phyloP scores from a whole-genome alignment of 2,797 vertebrate species.

The Cossypha caffra region DNA sequence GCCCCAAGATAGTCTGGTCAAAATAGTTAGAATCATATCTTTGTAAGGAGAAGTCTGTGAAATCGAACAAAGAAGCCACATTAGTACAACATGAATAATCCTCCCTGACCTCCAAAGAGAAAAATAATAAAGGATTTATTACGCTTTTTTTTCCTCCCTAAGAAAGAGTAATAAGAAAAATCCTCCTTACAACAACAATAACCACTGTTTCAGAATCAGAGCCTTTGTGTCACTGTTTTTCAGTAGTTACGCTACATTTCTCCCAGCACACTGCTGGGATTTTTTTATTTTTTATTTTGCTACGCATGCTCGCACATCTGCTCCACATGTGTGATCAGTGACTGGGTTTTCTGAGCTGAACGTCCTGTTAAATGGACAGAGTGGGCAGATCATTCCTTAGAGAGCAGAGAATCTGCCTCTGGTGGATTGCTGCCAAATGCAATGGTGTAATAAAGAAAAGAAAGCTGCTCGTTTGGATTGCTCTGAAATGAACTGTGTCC shows the following conservation, averaged over 20 bases:
- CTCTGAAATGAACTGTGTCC: constrained; percentile 83
- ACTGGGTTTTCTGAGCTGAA: constrained; percentile 76
- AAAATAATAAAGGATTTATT: constrained; percentile 67
- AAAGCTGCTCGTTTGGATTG: constrained; percentile 78
- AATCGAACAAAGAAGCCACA: constrained; percentile 59
- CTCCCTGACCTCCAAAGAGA: constrained; percentile 40
- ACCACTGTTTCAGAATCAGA: constrained; percentile 67
- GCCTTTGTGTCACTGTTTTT: constrained; percentile 73
- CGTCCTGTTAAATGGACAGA: constrained; percentile 82
- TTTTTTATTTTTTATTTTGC: constrained; percentile 77
- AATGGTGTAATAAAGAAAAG: constrained; percentile 78
- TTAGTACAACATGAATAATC: constrained; percentile 64
- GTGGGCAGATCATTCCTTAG: constrained; percentile 79
- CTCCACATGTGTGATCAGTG: constrained; percentile 80
- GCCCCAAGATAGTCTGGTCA: constrained; percentile 68
- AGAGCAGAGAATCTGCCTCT: constrained; percentile 79
- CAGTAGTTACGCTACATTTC: constrained; percentile 79
- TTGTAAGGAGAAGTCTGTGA: constrained; percentile 60
- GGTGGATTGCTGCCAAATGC: constrained; percentile 78
- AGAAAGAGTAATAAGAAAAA: constrained; percentile 70
- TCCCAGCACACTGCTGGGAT: constrained; percentile 75
- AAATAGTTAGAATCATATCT: constrained; percentile 70
- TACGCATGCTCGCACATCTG: constrained; percentile 82
- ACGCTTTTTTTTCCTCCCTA: neutral
- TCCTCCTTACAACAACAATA: constrained; percentile 68